Evolutionary conservation across 2,113 vertebrate genomes (phyloP), one percentile per base, ranked within the genome.

Genomic region (Neolamprologus sp.): DNA sequence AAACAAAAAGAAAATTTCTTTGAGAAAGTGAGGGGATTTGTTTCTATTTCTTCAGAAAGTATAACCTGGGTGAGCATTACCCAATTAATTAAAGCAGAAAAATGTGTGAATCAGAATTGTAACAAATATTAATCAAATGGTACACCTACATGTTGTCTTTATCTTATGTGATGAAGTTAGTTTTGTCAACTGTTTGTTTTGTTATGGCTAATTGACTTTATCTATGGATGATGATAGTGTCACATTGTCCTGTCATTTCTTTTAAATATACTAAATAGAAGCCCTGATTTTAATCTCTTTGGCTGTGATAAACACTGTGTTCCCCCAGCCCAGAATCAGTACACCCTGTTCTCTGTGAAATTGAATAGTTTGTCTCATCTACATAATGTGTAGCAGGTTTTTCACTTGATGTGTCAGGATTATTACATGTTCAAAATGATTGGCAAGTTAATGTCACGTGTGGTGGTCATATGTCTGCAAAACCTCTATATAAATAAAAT

Each of bases 241-340:
- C 85, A 88, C 83, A 82, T 80, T 79, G 83, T 82, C 78, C 58
- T 88, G 83, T 79, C 28, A 82, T 83, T 92, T 85, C 16, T 89
- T 92, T 53, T 42, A 23, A 88, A 80, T 84, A 31, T 82, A 23
- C 4, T 21, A 37, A 68, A 58, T 84, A 57, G 53, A 83, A 81
- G 79, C 60, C 83, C 86, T 81, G 55, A 37, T 84, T 85, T 91
- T 85, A 81, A 79, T 88, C 60, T 81, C 49, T 89, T 86, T 92
- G 85, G 81, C 88, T 93, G 42, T 80, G 84, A 86, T 83, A 58
- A 85, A 80, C 88, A 42, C 82, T 7, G 31, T n/a, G n/a, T 71
- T 40, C 33, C 26, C 90, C 78, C 87, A 13, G 4, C 73, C 85
- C 26, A 42, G 35, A 88, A 63, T 79, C 85, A 81, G 86, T 31